Base-by-base conservation (phyloP, 2,113 vertebrate genomes). In the Cyprinodon variegatus region DNA sequence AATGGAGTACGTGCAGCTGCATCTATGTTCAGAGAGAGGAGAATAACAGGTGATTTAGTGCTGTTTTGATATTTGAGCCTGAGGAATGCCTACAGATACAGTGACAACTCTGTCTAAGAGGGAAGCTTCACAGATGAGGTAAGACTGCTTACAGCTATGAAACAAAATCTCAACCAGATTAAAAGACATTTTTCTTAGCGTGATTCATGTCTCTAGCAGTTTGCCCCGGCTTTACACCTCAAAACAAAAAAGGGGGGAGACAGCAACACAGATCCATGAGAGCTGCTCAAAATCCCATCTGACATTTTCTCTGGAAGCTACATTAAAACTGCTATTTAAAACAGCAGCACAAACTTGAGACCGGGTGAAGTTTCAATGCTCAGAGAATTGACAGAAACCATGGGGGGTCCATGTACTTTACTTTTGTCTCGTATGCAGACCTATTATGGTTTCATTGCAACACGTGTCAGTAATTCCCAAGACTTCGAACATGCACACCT, bases 91-190 rank as follows among this genome's bases (percentile, higher is more conserved):
- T 91, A 71, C 81, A 90, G 90, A 93, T 90, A 92, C 87, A 91
- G 68, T 88, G 80, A 90, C 87, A 86, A 78, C 84, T 89, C 85
- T 91, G 89, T 92, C 78, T 89, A 86, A 79, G 67, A 84, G 88
- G 89, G 86, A 89, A 93, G 85, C 83, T 80, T 87, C 87, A 77
- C 11, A 87, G 92, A 93, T 93, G 93, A 94, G 91, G 92, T 93
- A 93, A 94, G 90, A 92, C 70, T 76, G 94, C 94, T 95, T 76
- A 92, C 83, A 93, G 94, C 93, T 91, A 94, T 94, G 93, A 94
- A 95, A 95, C 92, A 82, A 86, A 93, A 94, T 93, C 93, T 94
- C 91, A 92, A 90, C 89, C 87, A 92, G 88, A 93, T 94, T 94
- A 92, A 94, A 94, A 94, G 84, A 87, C 90, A 79, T 93, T 93